Evolutionary conservation across 1,140 invertebrate species (phyloP), one percentile per base, ranked within the genome.

Genomic region (Heliothis virescens): DNA sequence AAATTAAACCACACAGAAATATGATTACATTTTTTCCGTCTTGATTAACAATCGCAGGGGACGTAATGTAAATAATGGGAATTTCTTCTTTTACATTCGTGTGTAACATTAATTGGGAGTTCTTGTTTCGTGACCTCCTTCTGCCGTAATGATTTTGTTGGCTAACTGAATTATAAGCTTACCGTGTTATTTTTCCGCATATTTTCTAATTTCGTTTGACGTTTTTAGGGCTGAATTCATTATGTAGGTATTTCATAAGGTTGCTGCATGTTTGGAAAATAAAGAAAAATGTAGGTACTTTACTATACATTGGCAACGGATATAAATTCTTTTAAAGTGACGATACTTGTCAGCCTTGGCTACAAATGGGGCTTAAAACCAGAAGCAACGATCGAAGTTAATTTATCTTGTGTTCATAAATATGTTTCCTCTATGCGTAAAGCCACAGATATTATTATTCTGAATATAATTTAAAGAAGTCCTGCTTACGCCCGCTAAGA

Each of bases 21-120:
- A 72, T 72, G 18, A 71, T 71, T 71, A 71, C 41, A 57, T 72
- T 72, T 55, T 72, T 72, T 41, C 69, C 67, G 18, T 57, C 57
- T 16, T 41, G 50, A 72, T 72, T 72, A 72, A 55, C 69, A 72
- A 41, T 72, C 69, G 29, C 50, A 41, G 67, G 67, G 48, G 21
- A 53, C 67, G 48, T 15, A 71, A 71, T 71, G 67, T 71, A 71
- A 71, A 71, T 71, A 71, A 71, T 71, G 41, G 26, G 67, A 71
- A 71, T 71, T 71, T 29, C 67, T 53, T 71, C 48, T 71, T n/a
- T 52, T 53, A 10, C 15, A 41, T 71, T 71, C 67, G 67, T 71
- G 48, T 71, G 67, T 71, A 53, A 71, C 18, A 71, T 69, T 69
- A 69, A 69, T 69, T 69, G 41, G 50, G 65, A 50, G 65, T 48